Percentiles rank a stretch among this genome's conserved stretches.
These are phyloP conservation scores for Cryptoprocta ferox DNA, from an alignment of 2,797 vertebrate genomes.

Conservation along the genomic window DNA sequence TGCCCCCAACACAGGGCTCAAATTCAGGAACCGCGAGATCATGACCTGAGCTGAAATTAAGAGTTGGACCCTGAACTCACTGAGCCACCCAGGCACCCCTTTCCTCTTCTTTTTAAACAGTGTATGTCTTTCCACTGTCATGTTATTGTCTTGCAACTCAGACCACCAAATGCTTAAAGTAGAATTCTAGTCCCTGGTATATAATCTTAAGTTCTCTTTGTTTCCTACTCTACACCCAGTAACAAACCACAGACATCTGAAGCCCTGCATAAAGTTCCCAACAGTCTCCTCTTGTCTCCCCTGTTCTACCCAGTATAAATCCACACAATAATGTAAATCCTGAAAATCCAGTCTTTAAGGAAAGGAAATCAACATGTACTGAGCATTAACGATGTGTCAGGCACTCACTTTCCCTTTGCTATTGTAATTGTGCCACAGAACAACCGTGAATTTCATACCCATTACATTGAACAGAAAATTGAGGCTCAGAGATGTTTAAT, in stretches of 20 bases:
- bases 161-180: neutral
- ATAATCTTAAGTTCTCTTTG: neutral
- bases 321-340: neutral
- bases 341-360: neutral
- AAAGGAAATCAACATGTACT: neutral
- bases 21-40: too few species aligned
- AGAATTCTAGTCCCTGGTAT: neutral
- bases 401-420: neutral
- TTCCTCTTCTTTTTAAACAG: neutral
- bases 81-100: too few species aligned
- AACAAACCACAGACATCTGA: neutral
- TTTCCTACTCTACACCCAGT: neutral
- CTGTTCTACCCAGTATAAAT: neutral
- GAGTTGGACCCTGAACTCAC: too few species aligned
- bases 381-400: neutral
- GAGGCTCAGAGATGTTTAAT: neutral
- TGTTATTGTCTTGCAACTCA: neutral
- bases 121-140: neutral
- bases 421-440: neutral
- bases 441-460: neutral
- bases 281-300: neutral
- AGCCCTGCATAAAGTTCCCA: neutral
- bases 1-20: too few species aligned
- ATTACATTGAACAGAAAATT: neutral
- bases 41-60: too few species aligned